Base-by-base conservation (phyloP, 2,797 vertebrate species). In the Smutsia temminckii region DNA sequence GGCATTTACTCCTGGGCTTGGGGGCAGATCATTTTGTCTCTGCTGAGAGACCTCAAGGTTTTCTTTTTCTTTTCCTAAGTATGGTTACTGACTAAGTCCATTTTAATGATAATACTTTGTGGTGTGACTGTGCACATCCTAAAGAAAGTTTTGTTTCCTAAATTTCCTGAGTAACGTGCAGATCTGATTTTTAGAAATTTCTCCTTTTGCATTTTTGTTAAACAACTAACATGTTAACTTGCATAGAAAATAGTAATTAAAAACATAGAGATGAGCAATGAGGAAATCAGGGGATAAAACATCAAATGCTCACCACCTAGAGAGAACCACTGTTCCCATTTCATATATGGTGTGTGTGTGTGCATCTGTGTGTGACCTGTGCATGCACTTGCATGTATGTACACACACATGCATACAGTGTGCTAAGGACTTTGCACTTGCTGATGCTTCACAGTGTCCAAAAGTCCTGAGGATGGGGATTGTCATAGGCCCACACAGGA, bases 351-450 rank as follows among this genome's bases (percentile, higher is more conserved):
- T 27, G 32, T 29, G 57, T 12, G 0, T n/a, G 51, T 21, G 55
- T 17, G 6, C 14, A 16, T 17, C 40, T 40, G 1, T 21, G 17
- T 32, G 10, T 37, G 37, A 34, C 16, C 8, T 46, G 16, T 16
- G 80, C 5, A 16, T 46, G 34, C 46, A 46, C 46, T 46, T 32
- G 7, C 64, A 27, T 17, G 0, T 59, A 18, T 20, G 4, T 17
- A 29, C 14, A 1, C 3, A 1, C 5, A 11, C 14, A 16, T 12
- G 29, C 6, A n/a, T 20, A 8, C 18, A 4, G 5, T 20, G 1
- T 37, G 32, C 21, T 49, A 37, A 75, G 6, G 18, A 46, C 32
- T 3, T 10, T 16, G 37, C 32, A 46, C 21, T 32, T 13, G 3
- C 0, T 0, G 16, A 29, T 29, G 29, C 7, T 5, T 34, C 29